A percentile compares a stretch with the other conserved stretches of the same genome.
Conservation (phyloP, 2,113 vertebrate genomes). For the Pterocles gutturalis region DNA sequence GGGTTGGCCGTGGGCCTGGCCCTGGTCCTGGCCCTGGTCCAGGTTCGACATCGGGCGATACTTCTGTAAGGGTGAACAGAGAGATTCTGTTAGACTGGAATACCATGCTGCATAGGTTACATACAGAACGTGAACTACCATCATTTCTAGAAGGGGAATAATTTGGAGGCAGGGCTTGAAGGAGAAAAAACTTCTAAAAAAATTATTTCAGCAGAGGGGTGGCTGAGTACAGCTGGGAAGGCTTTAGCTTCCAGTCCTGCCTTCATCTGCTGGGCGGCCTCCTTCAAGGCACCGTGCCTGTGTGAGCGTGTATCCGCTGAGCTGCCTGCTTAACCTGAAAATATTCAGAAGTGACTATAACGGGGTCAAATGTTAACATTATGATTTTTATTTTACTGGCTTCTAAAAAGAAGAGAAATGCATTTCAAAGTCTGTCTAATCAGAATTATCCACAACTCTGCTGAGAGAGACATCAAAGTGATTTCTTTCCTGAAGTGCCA, state of each 20-base stretch:
- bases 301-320: not conserved
- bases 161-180: not conserved
- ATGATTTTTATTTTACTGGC: not conserved
- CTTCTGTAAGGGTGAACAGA: constrained; percentile 74
- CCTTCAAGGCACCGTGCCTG: not conserved
- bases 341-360: not conserved
- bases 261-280: not conserved
- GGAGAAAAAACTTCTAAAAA: not conserved
- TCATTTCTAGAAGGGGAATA: not conserved
- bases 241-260: not conserved
- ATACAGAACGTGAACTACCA: rapidly evolving
- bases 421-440: not conserved
- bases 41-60: constrained; percentile 75
- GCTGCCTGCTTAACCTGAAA: not conserved
- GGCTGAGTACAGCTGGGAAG: not conserved
- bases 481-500: not conserved
- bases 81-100: not conserved
- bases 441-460: not conserved
- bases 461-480: not conserved
- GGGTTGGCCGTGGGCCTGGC: constrained; percentile 86
- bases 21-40: constrained; percentile 76
- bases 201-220: not conserved
- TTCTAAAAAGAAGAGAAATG: not conserved
- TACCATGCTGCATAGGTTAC: not conserved
- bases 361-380: not conserved